Evolutionary conservation across 2,888 invertebrate species (phyloP).

Genomic region (Zaprionus obscuricornis): DNA sequence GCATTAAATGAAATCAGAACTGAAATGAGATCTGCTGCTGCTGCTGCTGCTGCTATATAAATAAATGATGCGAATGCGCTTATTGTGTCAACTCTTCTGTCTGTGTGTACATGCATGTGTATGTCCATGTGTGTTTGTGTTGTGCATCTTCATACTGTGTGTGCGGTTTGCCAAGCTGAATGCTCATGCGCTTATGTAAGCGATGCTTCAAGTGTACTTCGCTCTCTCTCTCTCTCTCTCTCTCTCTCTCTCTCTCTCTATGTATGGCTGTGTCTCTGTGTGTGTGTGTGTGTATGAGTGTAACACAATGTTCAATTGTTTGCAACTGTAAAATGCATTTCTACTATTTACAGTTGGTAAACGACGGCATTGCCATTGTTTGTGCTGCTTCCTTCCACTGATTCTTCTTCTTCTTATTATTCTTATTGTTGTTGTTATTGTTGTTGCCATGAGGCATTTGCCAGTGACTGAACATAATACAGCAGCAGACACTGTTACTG

Average conservation of each 20-base stretch:
- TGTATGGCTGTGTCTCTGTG: constrained; percentile 13
- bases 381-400: not conserved
- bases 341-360: constrained; percentile 52
- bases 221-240: not conserved
- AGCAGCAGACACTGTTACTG: constrained; percentile 5
- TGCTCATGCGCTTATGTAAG: constrained; percentile 77
- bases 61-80: constrained; percentile 54
- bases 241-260: too few relatives aligned
- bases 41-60: constrained; percentile 59
- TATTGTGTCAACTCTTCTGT: not conserved
- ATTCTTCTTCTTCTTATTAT: not conserved
- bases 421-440: constrained; percentile 19
- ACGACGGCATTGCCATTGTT: not conserved
- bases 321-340: constrained; percentile 53
- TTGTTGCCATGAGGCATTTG: too few relatives aligned
- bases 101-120: not conserved
- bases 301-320: constrained; percentile 49
- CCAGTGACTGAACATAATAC: too few relatives aligned
- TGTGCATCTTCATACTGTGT: constrained; percentile 1
- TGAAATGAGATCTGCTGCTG: constrained; percentile 59
- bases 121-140: constrained; percentile 10
- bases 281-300: constrained; percentile 28
- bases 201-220: constrained; percentile 36
- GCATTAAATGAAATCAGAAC: constrained; percentile 64
- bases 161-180: constrained; percentile 47